Conservation (phyloP, 2,797 vertebrate species). For the Mus minutoides region DNA sequence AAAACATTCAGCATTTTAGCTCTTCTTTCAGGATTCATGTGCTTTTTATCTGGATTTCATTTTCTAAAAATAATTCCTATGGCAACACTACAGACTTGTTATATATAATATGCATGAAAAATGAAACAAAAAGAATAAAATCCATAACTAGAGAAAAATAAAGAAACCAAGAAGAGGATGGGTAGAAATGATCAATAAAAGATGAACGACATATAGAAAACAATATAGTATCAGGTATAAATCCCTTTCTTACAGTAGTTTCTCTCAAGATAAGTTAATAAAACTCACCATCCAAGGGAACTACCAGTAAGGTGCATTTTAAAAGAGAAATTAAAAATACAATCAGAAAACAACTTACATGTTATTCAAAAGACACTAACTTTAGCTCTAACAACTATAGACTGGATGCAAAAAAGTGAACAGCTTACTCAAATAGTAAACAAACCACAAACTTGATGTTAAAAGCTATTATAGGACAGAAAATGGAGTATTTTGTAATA, state of each 20-base stretch:
- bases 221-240: not conserved
- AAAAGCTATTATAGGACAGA: not conserved
- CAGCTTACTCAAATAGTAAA: not conserved
- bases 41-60: not conserved
- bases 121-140: not conserved
- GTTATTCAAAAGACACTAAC: not conserved
- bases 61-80: not conserved
- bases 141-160: not conserved
- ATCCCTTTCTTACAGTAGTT: not conserved
- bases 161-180: not conserved
- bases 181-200: not conserved
- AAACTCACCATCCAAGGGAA: not conserved
- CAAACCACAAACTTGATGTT: not conserved
- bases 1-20: not conserved
- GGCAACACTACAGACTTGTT: not conserved
- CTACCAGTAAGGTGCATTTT: not conserved
- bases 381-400: not conserved
- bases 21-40: not conserved
- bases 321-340: not conserved
- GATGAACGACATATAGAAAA: not conserved
- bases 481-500: not conserved
- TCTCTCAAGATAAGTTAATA: not conserved
- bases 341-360: too few species aligned
- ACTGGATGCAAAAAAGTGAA: not conserved
- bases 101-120: not conserved